These are phyloP conservation scores for Oryzaephilus surinamensis DNA, from an alignment of 1,140 invertebrate genomes.

Conservation along the genomic window DNA sequence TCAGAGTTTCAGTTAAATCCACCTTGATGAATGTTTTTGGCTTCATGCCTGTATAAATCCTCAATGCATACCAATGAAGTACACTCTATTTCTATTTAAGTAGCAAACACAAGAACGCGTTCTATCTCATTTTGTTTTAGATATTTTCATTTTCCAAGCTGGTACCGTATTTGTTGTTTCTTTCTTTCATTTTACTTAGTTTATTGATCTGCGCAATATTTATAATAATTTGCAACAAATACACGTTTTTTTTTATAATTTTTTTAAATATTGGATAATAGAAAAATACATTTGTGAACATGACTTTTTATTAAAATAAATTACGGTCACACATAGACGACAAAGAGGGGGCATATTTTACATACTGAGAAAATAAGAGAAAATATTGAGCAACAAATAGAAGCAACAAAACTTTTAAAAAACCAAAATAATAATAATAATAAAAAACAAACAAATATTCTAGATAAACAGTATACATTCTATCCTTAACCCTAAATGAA, in stretches of 20 bases:
- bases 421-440: conserved; percentile 6
- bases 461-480: conserved; percentile 35
- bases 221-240: no score
- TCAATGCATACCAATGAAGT: conserved; percentile 39
- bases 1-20: conserved; percentile 38
- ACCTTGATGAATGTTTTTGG: conserved; percentile 38
- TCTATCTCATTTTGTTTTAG: conserved; percentile 14
- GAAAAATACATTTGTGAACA: conserved; percentile 19
- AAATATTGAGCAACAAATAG: conserved; percentile 38
- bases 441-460: conserved; percentile 30
- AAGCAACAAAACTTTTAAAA: conserved; percentile 35
- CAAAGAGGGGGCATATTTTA: conserved; percentile 31
- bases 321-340: conserved; percentile 39
- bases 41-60: conserved; percentile 38
- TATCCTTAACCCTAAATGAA: conserved; percentile 34
- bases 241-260: no score
- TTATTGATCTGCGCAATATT: no score
- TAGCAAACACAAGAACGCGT: conserved; percentile 19
- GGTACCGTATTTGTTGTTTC: no score
- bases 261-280: conserved; percentile 5
- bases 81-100: conserved; percentile 27
- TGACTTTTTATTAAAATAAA: conserved; percentile 40
- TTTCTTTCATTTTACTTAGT: no score
- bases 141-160: no score
- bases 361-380: conserved; percentile 31